Evolutionary conservation across 2,888 invertebrate genomes (phyloP).

Genomic region (Chloroclystis v-ata): DNA sequence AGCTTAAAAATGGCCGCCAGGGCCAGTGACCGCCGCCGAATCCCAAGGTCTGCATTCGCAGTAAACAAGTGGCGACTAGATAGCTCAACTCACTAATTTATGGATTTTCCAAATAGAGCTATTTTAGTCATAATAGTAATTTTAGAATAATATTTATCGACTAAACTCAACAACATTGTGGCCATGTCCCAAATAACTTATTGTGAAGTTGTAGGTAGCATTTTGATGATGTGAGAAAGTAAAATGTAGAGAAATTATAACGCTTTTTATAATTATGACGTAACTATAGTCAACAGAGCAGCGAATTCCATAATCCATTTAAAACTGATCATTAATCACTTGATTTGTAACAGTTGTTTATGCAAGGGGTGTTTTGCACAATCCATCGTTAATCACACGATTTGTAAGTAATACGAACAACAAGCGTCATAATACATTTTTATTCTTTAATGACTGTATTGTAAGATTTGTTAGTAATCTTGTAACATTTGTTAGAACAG

Average conservation of each 20-base stretch:
- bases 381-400: slow-evolving; percentile 11
- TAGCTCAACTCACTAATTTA: slow-evolving; percentile 33
- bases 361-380: slow-evolving; percentile 12
- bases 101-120: slow-evolving; percentile 8
- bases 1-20: slow-evolving; percentile 33
- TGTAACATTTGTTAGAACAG: slow-evolving; percentile 4
- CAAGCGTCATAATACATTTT: slow-evolving; percentile 9
- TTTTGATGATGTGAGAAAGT: no score
- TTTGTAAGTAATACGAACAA: slow-evolving; percentile 10
- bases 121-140: slow-evolving; percentile 12
- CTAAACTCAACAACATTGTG: no score
- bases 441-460: slow-evolving; percentile 11
- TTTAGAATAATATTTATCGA: neutral
- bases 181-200: no score
- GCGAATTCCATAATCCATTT: neutral
- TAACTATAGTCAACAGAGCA: neutral
- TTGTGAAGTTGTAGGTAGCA: no score
- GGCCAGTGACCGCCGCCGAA: slow-evolving; percentile 75
- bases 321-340: slow-evolving; percentile 12
- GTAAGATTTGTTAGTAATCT: slow-evolving; percentile 8
- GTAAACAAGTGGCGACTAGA: slow-evolving; percentile 69
- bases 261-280: neutral
- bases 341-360: slow-evolving; percentile 16
- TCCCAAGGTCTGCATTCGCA: slow-evolving; percentile 73
- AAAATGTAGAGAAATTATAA: no score